Evolutionary conservation across 2,113 vertebrate genomes (phyloP), one percentile per base, ranked within the genome.

Genomic region (Pseudopipra pipra): DNA sequence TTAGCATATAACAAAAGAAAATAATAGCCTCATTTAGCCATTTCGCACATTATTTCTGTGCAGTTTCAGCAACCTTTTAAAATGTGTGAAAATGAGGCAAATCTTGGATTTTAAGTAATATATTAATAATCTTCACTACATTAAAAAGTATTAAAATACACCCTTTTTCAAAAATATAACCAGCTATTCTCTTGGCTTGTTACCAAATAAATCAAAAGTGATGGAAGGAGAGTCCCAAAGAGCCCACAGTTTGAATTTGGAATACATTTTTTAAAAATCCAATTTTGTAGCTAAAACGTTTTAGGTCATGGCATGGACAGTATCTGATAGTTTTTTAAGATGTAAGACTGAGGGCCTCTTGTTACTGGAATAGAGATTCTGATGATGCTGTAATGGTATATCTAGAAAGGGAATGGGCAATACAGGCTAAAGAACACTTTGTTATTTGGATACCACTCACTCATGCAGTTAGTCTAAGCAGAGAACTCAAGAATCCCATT

Each of bases 1-100:
- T 96, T 95, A 95, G 28, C 84, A 82, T 25, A 78, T 54, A 95
- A 92, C 70, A 93, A 95, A 91, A 37, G 61, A 80, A 92, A 92
- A 91, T 90, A 93, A 93, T 86, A 90, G 44, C 37, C 49, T 93
- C 37, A 49, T 95, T 97, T 92, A 90, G 25, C 51, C 83, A 88
- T 93, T 97, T 94, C 79, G 62, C 72, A 66, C 66, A 47, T 88
- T 81, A 89, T 75, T 94, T 85, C 68, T 72, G 39, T 87, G 58
- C 43, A 41, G 72, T 61, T 90, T 89, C 46, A 78, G 65, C 63
- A 95, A 84, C 10, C 14, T 89, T 92, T 82, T 75, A 66, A 84
- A 84, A 94, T 25, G 16, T 35, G 43, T 47, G 59, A 95, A 81
- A 83, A 78, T 28, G 18, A 58, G 67, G 24, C 4, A 77, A 74